Base-by-base conservation (phyloP, 2,888 invertebrate genomes). In the Pyrocoelia pectoralis region DNA sequence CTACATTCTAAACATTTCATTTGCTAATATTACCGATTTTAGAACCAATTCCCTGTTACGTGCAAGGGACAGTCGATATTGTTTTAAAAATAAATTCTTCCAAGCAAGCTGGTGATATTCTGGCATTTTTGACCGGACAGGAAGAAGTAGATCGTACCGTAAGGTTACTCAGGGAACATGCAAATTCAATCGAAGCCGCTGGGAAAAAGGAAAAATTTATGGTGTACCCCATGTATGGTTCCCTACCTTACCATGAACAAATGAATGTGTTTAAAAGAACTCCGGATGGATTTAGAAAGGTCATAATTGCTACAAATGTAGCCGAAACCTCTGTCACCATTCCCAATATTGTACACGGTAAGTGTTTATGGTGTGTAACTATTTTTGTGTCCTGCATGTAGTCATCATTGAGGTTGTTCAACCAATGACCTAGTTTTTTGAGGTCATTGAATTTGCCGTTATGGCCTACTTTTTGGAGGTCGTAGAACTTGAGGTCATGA, bases 321-420 rank as follows among this genome's bases (percentile, higher is more conserved):
- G 98, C 98, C 0, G 98, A 99, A 82, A 95, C 98, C 0, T 97
- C 97, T 1, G 89, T 98, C 13, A 98, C 98, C 0, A 96, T 98
- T 74, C 90, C 93, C 2, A 97, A 97, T 17, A 89, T 99, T 67
- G 90, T 90, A 24, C 96, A 95, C 80, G 94, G 94, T 94, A 81
- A 82, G 79, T 67, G 15, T 18, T n/a, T n/a, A n/a, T n/a, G n/a
- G n/a, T 46, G 5, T 43, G 15, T 43, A 12, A 12, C 2, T 14
- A 15, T 2, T 40, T 3, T 8, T 12, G 3, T 19, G 1, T 49
- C 15, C 18, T 17, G 15, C 24, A n/a, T n/a, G n/a, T n/a, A n/a
- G n/a, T n/a, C n/a, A n/a, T n/a, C 12, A 46, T 8, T 15, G 14
- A 9, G 14, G 10, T 33, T 33, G 33, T 33, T n/a, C 9, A 2